A percentile compares a stretch with the other conserved stretches of the same genome.
Conservation (phyloP, 2,113 vertebrate genomes). For the Danionella cerebrum region DNA sequence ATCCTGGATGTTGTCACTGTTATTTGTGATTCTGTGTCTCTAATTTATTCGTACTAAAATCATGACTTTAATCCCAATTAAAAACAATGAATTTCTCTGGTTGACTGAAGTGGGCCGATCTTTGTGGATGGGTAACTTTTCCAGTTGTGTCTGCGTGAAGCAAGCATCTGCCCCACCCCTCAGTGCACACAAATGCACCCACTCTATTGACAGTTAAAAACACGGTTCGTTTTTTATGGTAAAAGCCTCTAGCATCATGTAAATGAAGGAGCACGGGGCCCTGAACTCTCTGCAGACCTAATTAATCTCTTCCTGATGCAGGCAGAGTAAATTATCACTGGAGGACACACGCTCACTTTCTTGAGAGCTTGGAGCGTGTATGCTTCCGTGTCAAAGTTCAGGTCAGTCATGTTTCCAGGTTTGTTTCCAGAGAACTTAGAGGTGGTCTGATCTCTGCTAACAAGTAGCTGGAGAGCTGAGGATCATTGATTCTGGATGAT, state of each 20-base stretch:
- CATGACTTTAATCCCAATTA: too few relatives aligned
- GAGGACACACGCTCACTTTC: neutral
- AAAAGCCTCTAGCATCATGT: slow-evolving; percentile 11
- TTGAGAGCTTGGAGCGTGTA: neutral
- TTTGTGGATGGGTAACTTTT: too few relatives aligned
- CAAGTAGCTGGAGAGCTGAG: slow-evolving; percentile 26
- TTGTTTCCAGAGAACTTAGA: slow-evolving; percentile 14
- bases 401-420: neutral
- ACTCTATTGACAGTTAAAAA: too few relatives aligned
- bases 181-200: too few relatives aligned
- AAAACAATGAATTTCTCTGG: too few relatives aligned
- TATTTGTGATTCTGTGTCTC: too few relatives aligned
- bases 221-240: too few relatives aligned
- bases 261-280: neutral
- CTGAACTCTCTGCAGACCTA: slow-evolving; percentile 22
- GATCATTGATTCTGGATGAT: slow-evolving; percentile 17
- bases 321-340: slow-evolving; percentile 13
- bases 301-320: slow-evolving; percentile 30
- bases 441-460: slow-evolving; percentile 33
- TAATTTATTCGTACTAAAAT: too few relatives aligned
- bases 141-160: too few relatives aligned
- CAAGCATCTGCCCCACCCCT: too few relatives aligned
- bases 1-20: too few relatives aligned
- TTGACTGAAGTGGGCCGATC: too few relatives aligned
- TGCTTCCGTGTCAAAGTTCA: neutral